A percentile compares a stretch with the other conserved stretches of the same genome.
Conservation (phyloP, 2,888 invertebrate genomes). For the Subacronicta megacephala region DNA sequence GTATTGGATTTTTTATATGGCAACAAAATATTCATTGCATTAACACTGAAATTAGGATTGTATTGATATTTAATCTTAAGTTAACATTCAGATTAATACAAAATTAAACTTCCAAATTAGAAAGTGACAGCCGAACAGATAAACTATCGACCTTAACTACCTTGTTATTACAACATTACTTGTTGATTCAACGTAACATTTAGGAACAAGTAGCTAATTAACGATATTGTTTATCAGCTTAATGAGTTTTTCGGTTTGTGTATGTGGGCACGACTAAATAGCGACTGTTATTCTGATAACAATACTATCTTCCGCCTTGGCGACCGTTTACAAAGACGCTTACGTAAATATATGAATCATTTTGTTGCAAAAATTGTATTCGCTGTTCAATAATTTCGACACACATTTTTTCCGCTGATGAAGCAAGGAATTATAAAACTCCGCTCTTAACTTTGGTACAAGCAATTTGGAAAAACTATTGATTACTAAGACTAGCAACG, state of each 20-base stretch:
- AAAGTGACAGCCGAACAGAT: too few species aligned
- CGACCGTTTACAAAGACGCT: constrained; percentile 6
- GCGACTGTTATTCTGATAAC: constrained; percentile 16
- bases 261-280: constrained; percentile 14
- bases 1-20: too few species aligned
- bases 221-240: constrained; percentile 23
- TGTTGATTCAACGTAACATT: constrained; percentile 5
- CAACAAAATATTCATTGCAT: background rate
- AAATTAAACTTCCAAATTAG: background rate
- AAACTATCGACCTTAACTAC: background rate
- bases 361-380: constrained; percentile 18
- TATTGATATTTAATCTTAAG: background rate
- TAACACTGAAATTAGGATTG: background rate
- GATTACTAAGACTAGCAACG: too few species aligned
- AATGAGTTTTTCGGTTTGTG: constrained; percentile 11
- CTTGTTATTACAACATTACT: constrained; percentile 1
- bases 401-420: constrained; percentile 54
- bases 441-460: too few species aligned
- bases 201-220: constrained; percentile 9
- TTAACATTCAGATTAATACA: background rate
- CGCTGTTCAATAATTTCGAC: constrained; percentile 52
- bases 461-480: too few species aligned
- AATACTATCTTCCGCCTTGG: background rate
- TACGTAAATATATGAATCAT: constrained; percentile 15
- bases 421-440: constrained; percentile 72